Evolutionary conservation across 1,140 invertebrate species (phyloP), one percentile per base, ranked within the genome.

Genomic region (Branchinecta lindahli): DNA sequence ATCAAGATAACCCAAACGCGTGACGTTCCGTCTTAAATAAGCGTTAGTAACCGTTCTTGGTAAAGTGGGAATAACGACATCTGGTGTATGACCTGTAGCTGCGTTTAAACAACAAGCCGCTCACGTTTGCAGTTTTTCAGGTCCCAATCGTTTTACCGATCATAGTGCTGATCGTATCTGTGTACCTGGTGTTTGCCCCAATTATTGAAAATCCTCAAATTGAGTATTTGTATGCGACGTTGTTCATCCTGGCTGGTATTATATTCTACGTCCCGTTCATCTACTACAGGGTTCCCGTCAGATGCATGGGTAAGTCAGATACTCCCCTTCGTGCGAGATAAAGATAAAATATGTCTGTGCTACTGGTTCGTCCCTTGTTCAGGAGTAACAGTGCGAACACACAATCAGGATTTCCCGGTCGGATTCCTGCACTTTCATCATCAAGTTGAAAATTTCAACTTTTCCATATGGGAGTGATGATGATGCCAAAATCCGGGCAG

Each of bases 61-160:
- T 33, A 33, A 33, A 33, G 33, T 33, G 33, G 5, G 33, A 33
- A 33, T 33, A 33, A 33, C 33, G 33, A 33, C 2, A 33, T 33
- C 33, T 33, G 5, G 33, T n/a, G n/a, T n/a, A n/a, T n/a, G 33
- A 33, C 5, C 33, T 33, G 33, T 33, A 33, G 33, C 33, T 33
- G 33, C 33, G 5, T 33, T 33, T 33, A 33, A 33, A 5, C 1
- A 33, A 3, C 33, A 33, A 33, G 33, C 33, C 5, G 33, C 33
- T 33, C 33, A 33, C 33, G 2, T 61, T 20, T 61, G 2, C 52
- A 15, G 18, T 66, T 73, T 78, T 79, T 66, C 78, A 91, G 88
- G 91, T 96, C 77, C 92, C 92, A 73, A 86, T 96, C 75, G 81
- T 93, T 76, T 92, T 96, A 82, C 93, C 94, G 68, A 82, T 90